A percentile compares a stretch with the other conserved stretches of the same genome.
These are phyloP conservation scores for Diabrotica balteata DNA, from an alignment of 2,888 invertebrate species.

Conservation along the genomic window DNA sequence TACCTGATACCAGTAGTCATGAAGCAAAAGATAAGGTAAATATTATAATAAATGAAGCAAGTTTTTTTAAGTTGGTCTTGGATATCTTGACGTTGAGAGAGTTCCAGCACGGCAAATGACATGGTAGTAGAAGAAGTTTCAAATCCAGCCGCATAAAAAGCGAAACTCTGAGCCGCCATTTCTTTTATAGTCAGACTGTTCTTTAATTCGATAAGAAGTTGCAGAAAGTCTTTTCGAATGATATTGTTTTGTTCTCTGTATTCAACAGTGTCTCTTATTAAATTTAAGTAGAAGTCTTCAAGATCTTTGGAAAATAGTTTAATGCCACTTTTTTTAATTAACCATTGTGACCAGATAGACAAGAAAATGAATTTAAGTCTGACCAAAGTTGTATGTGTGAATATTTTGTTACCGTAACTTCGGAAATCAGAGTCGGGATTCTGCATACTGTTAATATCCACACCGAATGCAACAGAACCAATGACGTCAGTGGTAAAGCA, in stretches of 20 bases:
- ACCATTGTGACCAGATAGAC: constrained; percentile 33
- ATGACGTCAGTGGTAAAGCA: constrained; percentile 68
- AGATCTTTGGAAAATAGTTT: constrained; percentile 44
- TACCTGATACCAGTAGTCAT: too few relatives aligned
- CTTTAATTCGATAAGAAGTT: constrained; percentile 62
- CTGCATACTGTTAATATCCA: constrained; percentile 65
- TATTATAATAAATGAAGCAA: too few relatives aligned
- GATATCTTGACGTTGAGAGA: constrained; percentile 39
- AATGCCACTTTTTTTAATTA: constrained; percentile 40
- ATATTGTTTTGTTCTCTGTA: constrained; percentile 61
- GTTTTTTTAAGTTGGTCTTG: constrained; percentile 35
- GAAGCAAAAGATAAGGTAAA: too few relatives aligned
- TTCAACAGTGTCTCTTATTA: constrained; percentile 59
- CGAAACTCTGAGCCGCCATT: constrained; percentile 37
- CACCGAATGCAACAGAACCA: constrained; percentile 67
- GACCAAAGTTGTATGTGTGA: constrained; percentile 34
- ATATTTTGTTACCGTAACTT: constrained; percentile 37
- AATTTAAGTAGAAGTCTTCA: constrained; percentile 58
- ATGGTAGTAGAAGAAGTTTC: constrained; percentile 46
- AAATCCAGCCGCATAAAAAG: constrained; percentile 45
- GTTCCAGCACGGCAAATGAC: constrained; percentile 44
- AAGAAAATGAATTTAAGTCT: constrained; percentile 17
- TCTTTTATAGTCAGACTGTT: constrained; percentile 31
- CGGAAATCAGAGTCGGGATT: constrained; percentile 62
- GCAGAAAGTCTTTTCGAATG: constrained; percentile 64